Evolutionary conservation across 2,113 vertebrate species (phyloP), one percentile per base, ranked within the genome.

Genomic region (Rhizomys pruinosus): DNA sequence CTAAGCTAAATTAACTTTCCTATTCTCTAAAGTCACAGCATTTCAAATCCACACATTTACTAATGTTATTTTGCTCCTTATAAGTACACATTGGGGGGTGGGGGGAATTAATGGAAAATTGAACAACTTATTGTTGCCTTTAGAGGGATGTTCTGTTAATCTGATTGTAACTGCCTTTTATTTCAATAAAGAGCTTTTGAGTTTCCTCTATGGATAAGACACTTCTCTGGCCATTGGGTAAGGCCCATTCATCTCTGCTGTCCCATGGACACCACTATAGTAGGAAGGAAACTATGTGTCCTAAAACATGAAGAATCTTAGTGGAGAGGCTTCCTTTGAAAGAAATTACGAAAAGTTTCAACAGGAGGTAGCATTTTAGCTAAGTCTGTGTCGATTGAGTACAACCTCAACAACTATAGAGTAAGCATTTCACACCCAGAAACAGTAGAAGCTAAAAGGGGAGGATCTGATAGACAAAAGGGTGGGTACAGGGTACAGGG

Each of bases 91-190:
- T n/a, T n/a, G n/a, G n/a, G n/a, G n/a, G n/a, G n/a, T n/a, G n/a
- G n/a, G n/a, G 34, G 29, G 66, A 89, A 17, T 77, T 27, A 81
- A 73, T 71, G 34, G 37, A 90, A 44, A 97, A 78, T 4, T 47
- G 3, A 82, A 94, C 13, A 37, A 72, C 55, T 74, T 86, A 61
- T 71, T 73, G 20, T 63, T 78, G 9, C 34, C 63, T 81, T 87
- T 85, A 92, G 16, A 64, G 72, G 1, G 32, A n/a, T 37, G 0
- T 66, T 92, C 8, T 93, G 44, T 73, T 57, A 22, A n/a, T 80
- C 55, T 80, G 72, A 91, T 27, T 20, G 7, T 93, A 74, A 52
- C 55, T 96, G 79, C 7, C 76, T 82, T 93, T 87, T 12, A 42
- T 63, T 86, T 72, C 64, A 90, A 44, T 89, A 84, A 78, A 8